These are phyloP conservation scores for Hydrophis major DNA, from an alignment of 2,797 vertebrate genomes.

Conservation along the genomic window DNA sequence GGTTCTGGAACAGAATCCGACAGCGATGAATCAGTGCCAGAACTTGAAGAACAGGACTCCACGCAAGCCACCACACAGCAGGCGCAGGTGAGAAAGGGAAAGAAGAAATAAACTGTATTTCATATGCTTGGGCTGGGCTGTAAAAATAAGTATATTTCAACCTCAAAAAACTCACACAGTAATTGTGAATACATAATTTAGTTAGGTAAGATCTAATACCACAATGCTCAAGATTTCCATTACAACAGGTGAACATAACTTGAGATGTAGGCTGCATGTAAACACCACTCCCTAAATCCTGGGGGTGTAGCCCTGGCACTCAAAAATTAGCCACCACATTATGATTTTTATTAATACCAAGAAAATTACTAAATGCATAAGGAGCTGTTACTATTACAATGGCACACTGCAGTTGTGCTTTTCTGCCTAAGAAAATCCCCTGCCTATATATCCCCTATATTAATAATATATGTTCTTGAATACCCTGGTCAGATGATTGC, in stretches of 20 bases:
- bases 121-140: not conserved
- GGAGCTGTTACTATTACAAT: not conserved
- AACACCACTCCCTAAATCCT: not conserved
- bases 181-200: not conserved
- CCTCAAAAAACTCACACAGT: not conserved
- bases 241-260: not conserved
- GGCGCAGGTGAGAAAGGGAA: slow-evolving; percentile 82
- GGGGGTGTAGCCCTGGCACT: not conserved
- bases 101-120: not conserved
- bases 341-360: not conserved
- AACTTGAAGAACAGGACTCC: slow-evolving; percentile 95
- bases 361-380: not conserved
- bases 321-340: not conserved
- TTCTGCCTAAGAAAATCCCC: not conserved
- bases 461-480: not conserved
- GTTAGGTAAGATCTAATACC: not conserved
- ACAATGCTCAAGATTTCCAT: not conserved
- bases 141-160: not conserved
- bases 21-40: slow-evolving; percentile 97
- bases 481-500: not conserved
- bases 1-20: slow-evolving; percentile 98
- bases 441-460: not conserved
- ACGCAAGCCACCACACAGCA: slow-evolving; percentile 96
- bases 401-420: not conserved
- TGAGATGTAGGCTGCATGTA: not conserved